Evolutionary conservation across 2,888 invertebrate species (phyloP).

Genomic region (Cistogaster globosa): DNA sequence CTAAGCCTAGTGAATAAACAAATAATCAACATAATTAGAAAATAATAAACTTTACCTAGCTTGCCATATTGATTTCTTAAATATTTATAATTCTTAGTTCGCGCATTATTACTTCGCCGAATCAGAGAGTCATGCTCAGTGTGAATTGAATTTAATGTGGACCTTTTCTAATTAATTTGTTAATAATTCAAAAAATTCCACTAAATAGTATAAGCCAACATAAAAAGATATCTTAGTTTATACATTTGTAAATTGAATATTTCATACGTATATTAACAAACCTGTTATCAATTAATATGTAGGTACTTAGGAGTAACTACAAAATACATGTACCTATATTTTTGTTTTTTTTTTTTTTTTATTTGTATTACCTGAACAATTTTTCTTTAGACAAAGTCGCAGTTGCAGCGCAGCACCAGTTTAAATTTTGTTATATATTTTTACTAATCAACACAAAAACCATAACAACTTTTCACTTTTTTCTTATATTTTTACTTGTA

Average conservation of each 20-base stretch:
- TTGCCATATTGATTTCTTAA: not conserved
- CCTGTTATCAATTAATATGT: slow-evolving; percentile 53
- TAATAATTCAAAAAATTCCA: not conserved
- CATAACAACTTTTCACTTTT: slow-evolving; percentile 28
- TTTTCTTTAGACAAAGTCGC: slow-evolving; percentile 23
- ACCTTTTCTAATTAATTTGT: not conserved
- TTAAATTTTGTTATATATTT: slow-evolving; percentile 7
- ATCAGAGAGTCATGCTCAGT: slow-evolving; percentile 51
- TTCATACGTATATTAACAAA: slow-evolving; percentile 31
- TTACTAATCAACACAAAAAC: slow-evolving; percentile 11
- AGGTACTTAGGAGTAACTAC: too few relatives aligned
- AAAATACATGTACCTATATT: not conserved
- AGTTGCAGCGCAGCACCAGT: slow-evolving; percentile 34
- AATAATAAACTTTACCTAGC: not conserved
- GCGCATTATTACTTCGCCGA: slow-evolving; percentile 61
- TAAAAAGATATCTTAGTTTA: not conserved
- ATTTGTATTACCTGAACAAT: slow-evolving; percentile 51
- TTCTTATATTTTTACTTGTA: slow-evolving; percentile 5
- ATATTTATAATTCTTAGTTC: slow-evolving; percentile 13
- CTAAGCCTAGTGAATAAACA: not conserved
- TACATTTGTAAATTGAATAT: slow-evolving; percentile 1
- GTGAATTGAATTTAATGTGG: slow-evolving; percentile 45
- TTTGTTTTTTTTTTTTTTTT: slow-evolving; percentile 6
- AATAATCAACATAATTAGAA: not conserved
- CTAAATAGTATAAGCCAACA: not conserved